A percentile compares a stretch with the other conserved stretches of the same genome.
These are phyloP conservation scores for Trichonephila inaurata DNA, from an alignment of 1,140 invertebrate genomes.

Conservation along the genomic window DNA sequence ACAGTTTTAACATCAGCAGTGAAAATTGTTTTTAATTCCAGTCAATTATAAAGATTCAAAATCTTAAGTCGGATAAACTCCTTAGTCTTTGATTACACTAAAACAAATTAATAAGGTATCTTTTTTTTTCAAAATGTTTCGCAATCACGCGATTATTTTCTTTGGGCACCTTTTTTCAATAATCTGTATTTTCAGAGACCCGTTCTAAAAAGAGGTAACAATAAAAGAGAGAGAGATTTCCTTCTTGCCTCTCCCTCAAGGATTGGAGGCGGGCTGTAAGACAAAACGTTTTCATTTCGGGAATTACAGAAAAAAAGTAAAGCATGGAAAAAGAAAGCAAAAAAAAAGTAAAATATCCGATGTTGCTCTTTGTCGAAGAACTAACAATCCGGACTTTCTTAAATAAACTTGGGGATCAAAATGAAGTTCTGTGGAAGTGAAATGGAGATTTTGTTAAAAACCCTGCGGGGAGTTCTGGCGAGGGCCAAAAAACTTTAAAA, in stretches of 20 bases:
- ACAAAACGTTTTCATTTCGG: slow-evolving; percentile 11
- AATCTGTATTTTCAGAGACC: neutral
- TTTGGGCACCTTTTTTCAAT: neutral
- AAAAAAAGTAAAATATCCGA: neutral
- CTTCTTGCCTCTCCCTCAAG: neutral
- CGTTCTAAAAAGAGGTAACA: neutral
- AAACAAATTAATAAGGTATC: neutral
- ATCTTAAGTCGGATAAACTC: neutral
- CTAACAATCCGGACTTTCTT: slow-evolving; percentile 19
- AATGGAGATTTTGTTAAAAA: slow-evolving; percentile 29
- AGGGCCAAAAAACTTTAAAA: slow-evolving; percentile 18
- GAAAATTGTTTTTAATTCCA: too few species aligned
- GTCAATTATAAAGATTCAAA: too few species aligned
- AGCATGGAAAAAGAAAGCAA: too few species aligned
- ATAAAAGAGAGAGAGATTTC: neutral
- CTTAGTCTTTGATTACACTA: neutral
- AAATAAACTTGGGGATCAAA: slow-evolving; percentile 20
- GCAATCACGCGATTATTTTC: neutral
- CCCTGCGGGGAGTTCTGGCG: neutral
- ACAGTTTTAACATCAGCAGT: too few species aligned
- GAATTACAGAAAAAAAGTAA: neutral
- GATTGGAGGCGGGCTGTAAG: neutral
- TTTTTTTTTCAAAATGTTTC: neutral
- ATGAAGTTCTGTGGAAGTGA: neutral
- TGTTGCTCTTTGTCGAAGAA: slow-evolving; percentile 34